Conservation (phyloP, 2,888 invertebrate species). For the Ceratothoa steindachneri region DNA sequence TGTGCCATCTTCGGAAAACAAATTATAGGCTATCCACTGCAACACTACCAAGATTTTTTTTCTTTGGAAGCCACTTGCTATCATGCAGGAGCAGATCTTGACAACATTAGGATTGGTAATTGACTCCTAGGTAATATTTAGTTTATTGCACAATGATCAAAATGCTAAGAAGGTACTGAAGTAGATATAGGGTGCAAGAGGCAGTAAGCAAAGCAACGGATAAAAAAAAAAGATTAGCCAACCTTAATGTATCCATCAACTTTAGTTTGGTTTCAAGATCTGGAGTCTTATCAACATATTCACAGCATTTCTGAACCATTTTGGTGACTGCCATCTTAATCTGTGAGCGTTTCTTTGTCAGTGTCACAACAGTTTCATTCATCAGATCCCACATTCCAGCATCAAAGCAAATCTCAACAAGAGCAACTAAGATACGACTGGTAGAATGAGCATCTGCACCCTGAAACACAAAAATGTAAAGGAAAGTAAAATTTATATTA, state of each 20-base stretch:
- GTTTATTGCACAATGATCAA: no score
- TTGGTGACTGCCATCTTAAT: slow-evolving; percentile 94
- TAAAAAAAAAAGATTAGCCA: slow-evolving; percentile 51
- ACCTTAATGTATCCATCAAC: slow-evolving; percentile 94
- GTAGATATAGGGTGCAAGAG: no score
- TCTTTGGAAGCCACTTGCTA: no score
- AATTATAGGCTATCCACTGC: no score
- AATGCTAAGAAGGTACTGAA: no score
- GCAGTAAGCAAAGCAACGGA: no score
- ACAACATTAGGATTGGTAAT: no score
- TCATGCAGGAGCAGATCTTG: no score
- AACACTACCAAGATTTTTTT: no score
- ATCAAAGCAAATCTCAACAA: slow-evolving; percentile 82
- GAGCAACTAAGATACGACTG: slow-evolving; percentile 82
- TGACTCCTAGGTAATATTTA: no score
- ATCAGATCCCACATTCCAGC: slow-evolving; percentile 87
- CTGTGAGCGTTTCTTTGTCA: slow-evolving; percentile 91
- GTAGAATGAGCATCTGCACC: slow-evolving; percentile 94
- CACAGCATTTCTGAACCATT: slow-evolving; percentile 85
- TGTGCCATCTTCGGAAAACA: no score
- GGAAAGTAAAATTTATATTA: no score
- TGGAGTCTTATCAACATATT: slow-evolving; percentile 86
- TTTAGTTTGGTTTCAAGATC: slow-evolving; percentile 85
- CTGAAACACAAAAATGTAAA: slow-evolving; percentile 56
- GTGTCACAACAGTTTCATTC: slow-evolving; percentile 83